phyloP scores from a whole-genome alignment of 2,888 invertebrate genomes.

The Andricus curvator region DNA sequence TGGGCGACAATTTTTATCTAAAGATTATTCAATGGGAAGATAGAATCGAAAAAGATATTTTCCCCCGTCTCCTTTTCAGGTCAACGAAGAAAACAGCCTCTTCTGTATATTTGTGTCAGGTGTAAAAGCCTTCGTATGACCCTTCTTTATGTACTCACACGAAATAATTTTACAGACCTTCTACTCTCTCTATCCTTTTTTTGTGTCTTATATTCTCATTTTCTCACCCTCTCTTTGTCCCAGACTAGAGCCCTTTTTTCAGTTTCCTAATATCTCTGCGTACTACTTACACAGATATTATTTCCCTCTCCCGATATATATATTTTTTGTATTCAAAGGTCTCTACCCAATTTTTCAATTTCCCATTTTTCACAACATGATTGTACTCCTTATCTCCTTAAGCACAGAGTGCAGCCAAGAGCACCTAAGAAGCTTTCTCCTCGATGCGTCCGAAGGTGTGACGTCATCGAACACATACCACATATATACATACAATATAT shows the following conservation, averaged over 20 bases:
- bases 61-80: constrained; percentile 64
- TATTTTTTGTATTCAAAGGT: constrained; percentile 5
- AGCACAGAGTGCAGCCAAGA: constrained; percentile 73
- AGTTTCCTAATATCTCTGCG: constrained; percentile 13
- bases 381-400: constrained; percentile 60
- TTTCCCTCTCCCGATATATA: constrained; percentile 56
- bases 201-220: constrained; percentile 43
- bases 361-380: constrained; percentile 60
- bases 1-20: too few relatives aligned
- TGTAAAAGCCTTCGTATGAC: constrained; percentile 57
- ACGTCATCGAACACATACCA: constrained; percentile 45
- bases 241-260: constrained; percentile 24
- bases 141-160: constrained; percentile 61
- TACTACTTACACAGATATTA: constrained; percentile 45
- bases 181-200: constrained; percentile 32
- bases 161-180: constrained; percentile 58
- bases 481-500: constrained; percentile 42
- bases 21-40: not conserved
- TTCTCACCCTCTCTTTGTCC: constrained; percentile 53
- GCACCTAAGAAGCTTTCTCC: constrained; percentile 60
- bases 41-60: constrained; percentile 43
- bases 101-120: constrained; percentile 61
- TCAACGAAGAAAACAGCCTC: constrained; percentile 66
- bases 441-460: constrained; percentile 54
- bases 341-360: constrained; percentile 41